Conservation (phyloP, 2,797 vertebrate genomes). For the Coracias cyanogaster region DNA sequence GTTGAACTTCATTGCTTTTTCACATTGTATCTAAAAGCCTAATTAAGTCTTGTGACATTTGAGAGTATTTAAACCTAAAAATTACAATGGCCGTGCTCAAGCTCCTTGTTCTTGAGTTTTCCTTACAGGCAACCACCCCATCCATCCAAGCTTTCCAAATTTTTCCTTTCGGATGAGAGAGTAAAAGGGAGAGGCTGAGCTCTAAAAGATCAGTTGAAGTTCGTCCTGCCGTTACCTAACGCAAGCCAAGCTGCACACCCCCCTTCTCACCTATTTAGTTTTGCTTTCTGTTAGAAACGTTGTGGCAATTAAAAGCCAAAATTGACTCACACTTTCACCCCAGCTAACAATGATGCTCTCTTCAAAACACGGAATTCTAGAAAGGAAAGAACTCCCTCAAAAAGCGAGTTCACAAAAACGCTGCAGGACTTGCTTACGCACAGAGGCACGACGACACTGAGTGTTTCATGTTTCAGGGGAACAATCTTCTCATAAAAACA, state of each 20-base stretch:
- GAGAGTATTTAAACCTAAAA: background rate
- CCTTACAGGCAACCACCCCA: background rate
- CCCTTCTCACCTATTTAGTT: background rate
- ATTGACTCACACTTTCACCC: background rate
- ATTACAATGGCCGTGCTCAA: background rate
- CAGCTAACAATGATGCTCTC: background rate
- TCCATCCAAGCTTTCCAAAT: background rate
- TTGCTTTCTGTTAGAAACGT: constrained; percentile 41
- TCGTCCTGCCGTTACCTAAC: background rate
- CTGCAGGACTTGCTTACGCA: background rate
- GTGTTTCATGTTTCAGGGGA: background rate
- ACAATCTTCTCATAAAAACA: background rate
- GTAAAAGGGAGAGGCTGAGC: background rate
- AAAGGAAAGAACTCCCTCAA: background rate
- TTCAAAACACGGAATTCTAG: background rate
- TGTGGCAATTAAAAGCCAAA: background rate
- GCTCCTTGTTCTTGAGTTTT: background rate
- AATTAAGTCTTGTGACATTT: background rate
- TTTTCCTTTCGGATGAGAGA: background rate
- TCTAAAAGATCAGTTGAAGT: background rate
- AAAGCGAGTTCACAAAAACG: background rate
- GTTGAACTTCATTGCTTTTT: background rate
- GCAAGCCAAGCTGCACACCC: background rate
- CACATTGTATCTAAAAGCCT: background rate
- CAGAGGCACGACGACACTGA: background rate